A percentile compares a stretch with the other conserved stretches of the same genome.
Evolutionary conservation across 1,140 invertebrate genomes (phyloP).

Genomic region (Zaprionus davidi): DNA sequence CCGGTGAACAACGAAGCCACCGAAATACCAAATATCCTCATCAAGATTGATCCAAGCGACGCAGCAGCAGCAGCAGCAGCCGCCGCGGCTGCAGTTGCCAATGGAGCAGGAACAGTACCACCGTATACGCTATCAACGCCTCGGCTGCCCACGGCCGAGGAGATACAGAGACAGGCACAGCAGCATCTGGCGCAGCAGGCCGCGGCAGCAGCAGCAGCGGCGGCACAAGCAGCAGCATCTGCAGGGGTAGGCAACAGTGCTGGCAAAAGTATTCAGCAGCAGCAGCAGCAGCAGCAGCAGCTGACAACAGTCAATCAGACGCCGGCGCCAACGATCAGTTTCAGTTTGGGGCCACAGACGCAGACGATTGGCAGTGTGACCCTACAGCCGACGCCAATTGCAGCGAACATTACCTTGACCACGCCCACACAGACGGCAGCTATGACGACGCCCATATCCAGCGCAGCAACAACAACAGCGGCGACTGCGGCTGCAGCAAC

Average conservation of each 20-base stretch:
- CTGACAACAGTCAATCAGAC: constrained; percentile 20
- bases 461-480: constrained; percentile 17
- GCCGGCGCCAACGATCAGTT: constrained; percentile 65
- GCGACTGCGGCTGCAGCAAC: constrained; percentile 10
- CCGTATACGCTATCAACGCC: constrained; percentile 83
- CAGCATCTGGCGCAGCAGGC: constrained; percentile 77
- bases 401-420: constrained; percentile 46
- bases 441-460: constrained; percentile 5
- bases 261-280: not conserved
- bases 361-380: constrained; percentile 58
- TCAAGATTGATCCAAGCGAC: constrained; percentile 83
- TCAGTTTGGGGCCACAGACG: constrained; percentile 48
- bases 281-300: constrained; percentile 34
- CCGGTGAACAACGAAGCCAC: constrained; percentile 62
- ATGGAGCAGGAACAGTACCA: constrained; percentile 50
- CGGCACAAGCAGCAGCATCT: constrained; percentile 45
- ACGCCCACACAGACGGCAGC: constrained; percentile 23
- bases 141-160: constrained; percentile 77
- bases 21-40: constrained; percentile 83
- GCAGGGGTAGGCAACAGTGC: constrained; percentile 5
- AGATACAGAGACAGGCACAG: constrained; percentile 80
- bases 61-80: constrained; percentile 39
- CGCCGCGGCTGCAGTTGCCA: constrained; percentile 38
- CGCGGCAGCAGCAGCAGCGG: constrained; percentile 61
- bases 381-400: constrained; percentile 48